Base-by-base conservation (phyloP, 2,888 invertebrate genomes). In the Netelia virgata region DNA sequence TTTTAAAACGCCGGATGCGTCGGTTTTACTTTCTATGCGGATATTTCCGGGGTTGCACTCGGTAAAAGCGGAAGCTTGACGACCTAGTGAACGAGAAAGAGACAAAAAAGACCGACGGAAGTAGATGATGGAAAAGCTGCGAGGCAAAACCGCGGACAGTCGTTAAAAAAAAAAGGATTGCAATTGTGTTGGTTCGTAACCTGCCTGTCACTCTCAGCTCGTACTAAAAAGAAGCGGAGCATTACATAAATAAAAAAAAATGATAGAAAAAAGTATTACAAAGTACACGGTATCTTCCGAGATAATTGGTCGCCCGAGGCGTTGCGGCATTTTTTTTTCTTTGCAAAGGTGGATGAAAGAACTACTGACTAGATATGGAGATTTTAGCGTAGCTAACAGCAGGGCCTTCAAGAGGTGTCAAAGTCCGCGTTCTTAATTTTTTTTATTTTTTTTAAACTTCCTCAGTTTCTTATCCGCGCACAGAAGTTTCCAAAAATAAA, bases 261-360 rank as follows among this genome's bases (percentile, higher is more conserved):
- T 47, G 47, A 14, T 10, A 47, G 20, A 47, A 66, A 47, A 20
- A 20, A 43, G 11, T 0, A 66, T 11, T 43, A 66, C 55, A 53
- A 55, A 57, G 66, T 20, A 20, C 50, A 57, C 11, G 66, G 20
- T 43, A 68, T 43, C 23, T 23, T 64, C 43, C 66, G 66, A 43
- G 57, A 43, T 66, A 68, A 76, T 76, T 59, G 66, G 57, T 43
- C 41, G 68, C 76, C 68, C 57, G 57, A 43, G 76, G 68, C 76
- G 64, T 76, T 76, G 64, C 75, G 55, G 36, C 64, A 11, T 70
- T 28, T 57, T 41, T 41, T 43, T 66, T 16, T 18, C 23, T 14
- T 50, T 53, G 50, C 50, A 76, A 47, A 64, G 50, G 0, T n/a
- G 28, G n/a, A 76, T 76, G 66, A 76, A 68, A 68, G 41, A 57